phyloP scores from a whole-genome alignment of 2,797 vertebrate genomes.

The Mormyrops attenuatus region DNA sequence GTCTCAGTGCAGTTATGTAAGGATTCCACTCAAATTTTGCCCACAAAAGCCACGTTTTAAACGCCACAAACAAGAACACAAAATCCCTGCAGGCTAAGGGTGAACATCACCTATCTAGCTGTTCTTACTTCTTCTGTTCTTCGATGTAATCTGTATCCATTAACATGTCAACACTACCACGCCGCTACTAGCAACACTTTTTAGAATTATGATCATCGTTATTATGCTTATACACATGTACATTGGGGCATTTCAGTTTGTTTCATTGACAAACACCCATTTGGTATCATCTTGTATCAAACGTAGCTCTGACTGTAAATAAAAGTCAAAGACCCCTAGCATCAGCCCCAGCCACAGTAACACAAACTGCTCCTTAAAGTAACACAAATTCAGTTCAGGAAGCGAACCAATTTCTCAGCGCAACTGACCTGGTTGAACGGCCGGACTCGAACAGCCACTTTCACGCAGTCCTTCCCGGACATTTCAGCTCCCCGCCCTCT shows the following conservation, averaged over 20 bases:
- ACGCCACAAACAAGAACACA: background rate
- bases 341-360: background rate
- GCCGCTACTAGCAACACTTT: background rate
- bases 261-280: background rate
- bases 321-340: background rate
- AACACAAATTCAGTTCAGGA: background rate
- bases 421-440: slow-evolving; percentile 77
- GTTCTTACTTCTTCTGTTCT: background rate
- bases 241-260: background rate
- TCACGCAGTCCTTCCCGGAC: slow-evolving; percentile 66
- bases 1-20: background rate
- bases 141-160: background rate
- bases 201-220: background rate
- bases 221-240: background rate
- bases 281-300: background rate
- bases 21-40: background rate
- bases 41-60: background rate
- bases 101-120: background rate
- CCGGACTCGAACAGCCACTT: slow-evolving; percentile 70
- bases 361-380: background rate
- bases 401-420: background rate
- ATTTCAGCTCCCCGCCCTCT: slow-evolving; percentile 46
- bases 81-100: background rate
- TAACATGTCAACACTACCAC: background rate
- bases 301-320: background rate